Conservation (phyloP, 2,888 invertebrate species). For the Pheosia tremula region DNA sequence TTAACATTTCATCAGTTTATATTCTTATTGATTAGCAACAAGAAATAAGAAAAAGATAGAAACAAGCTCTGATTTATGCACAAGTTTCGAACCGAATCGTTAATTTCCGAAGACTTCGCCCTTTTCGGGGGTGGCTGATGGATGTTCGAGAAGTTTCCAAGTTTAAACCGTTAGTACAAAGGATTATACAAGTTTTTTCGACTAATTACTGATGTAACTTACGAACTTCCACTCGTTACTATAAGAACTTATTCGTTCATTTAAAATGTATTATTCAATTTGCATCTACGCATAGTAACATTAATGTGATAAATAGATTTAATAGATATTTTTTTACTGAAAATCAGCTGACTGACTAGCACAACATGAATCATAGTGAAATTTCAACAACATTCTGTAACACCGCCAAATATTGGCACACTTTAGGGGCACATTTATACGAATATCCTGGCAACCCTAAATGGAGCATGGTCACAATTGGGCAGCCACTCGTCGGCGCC, state of each 20-base stretch:
- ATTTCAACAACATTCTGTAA: background rate
- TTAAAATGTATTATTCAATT: background rate
- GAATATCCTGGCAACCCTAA: conserved; percentile 31
- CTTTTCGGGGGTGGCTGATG: conserved; percentile 27
- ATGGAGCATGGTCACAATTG: conserved; percentile 26
- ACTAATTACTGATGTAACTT: conserved; percentile 30
- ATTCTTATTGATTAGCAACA: conserved; percentile 2
- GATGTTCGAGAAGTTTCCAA: conserved; percentile 22
- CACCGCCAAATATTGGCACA: background rate
- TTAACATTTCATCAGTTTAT: conserved; percentile 7
- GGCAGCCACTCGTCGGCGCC: conserved; percentile 21
- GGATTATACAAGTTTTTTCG: conserved; percentile 29
- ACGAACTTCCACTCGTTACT: conserved; percentile 1
- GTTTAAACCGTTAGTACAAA: conserved; percentile 34
- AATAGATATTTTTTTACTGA: too few relatives aligned
- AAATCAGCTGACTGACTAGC: too few relatives aligned
- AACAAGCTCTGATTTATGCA: conserved; percentile 16
- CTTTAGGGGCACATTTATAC: background rate
- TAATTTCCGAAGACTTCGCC: conserved; percentile 41
- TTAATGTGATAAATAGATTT: background rate
- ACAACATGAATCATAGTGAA: background rate
- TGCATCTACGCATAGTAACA: background rate
- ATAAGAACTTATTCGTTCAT: background rate
- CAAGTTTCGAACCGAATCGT: conserved; percentile 44
- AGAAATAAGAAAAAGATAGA: conserved; percentile 16